Evolutionary conservation across 2,888 invertebrate genomes (phyloP).

Genomic region (Morpho deidamia): DNA sequence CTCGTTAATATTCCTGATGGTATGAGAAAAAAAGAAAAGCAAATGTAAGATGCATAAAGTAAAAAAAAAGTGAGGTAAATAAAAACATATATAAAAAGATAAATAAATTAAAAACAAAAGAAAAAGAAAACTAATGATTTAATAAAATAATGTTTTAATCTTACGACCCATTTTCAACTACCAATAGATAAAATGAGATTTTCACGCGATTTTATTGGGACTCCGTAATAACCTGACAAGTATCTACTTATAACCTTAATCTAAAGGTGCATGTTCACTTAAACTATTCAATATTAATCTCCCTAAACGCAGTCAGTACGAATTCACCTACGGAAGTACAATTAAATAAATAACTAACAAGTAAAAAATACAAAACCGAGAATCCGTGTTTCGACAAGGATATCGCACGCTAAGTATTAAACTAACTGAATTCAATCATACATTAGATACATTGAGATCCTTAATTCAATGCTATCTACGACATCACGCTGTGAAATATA

Average conservation of each 20-base stretch:
- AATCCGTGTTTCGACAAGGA: not conserved
- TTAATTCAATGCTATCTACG: too few species aligned
- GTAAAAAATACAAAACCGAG: slow-evolving; percentile 34
- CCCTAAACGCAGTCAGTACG: slow-evolving; percentile 67
- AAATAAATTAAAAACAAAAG: not conserved
- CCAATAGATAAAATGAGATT: slow-evolving; percentile 6
- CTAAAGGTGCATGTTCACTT: slow-evolving; percentile 60
- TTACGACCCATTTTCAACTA: slow-evolving; percentile 7
- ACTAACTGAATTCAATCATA: too few species aligned
- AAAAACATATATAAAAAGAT: not conserved
- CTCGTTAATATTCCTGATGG: too few species aligned
- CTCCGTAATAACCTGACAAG: slow-evolving; percentile 2
- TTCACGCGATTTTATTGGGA: not conserved
- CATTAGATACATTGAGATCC: too few species aligned
- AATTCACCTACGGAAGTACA: slow-evolving; percentile 65
- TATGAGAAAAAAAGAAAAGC: too few species aligned
- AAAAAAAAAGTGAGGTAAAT: not conserved
- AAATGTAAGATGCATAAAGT: not conserved
- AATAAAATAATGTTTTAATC: slow-evolving; percentile 9
- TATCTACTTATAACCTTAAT: slow-evolving; percentile 43
- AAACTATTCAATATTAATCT: slow-evolving; percentile 63
- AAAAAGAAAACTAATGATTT: slow-evolving; percentile 8
- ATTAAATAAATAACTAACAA: slow-evolving; percentile 61
- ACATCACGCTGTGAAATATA: too few species aligned
- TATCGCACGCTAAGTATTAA: not conserved